Evolutionary conservation across 2,888 invertebrate genomes (phyloP), one percentile per base, ranked within the genome.

Genomic region (Hydroisotoma schaefferi): DNA sequence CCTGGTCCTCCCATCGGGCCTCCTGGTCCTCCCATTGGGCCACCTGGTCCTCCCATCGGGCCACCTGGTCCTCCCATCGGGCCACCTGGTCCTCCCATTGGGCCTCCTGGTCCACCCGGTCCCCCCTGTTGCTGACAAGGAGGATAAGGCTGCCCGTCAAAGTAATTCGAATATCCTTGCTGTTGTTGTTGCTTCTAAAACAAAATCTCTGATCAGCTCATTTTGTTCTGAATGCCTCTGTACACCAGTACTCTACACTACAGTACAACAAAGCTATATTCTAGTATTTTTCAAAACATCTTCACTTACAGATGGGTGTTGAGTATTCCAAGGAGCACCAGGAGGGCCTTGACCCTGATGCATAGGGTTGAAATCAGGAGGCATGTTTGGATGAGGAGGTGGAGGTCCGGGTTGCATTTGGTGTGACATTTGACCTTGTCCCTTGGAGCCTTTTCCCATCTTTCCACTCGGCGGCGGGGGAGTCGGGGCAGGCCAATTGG

Each of bases 1-100:
- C 68, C 65, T 61, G n/a, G 64, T 15, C 65, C 64, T 68, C 70
- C 70, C 73, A 73, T 70, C 18, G 67, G 71, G 10, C 71, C 73
- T n/a, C 69, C 67, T 38, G 67, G 65, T 60, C 70, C 67, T 18
- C 58, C 53, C 37, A 60, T 48, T 58, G 56, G 61, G 56, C 60
- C 53, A 25, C 49, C 40, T n/a, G 40, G 8, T 23, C 38, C 20
- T 38, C 49, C 48, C 44, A 63, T 63, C n/a, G 59, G 68, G 27
- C 58, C 67, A 59, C 54, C 65, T 60, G 28, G 57, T 12, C 73
- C 71, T 53, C 70, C 68, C 71, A 74, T 71, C 67, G 68, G 40
- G 37, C 57, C 59, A 26, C 57, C 55, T 2, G 59, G 64, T 27
- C 65, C 61, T 23, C 62, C 67, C 47, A 64, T 66, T 51, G 64